These are phyloP conservation scores for Clarias pachynema DNA, from an alignment of 2,797 vertebrate species.

Conservation along the genomic window DNA sequence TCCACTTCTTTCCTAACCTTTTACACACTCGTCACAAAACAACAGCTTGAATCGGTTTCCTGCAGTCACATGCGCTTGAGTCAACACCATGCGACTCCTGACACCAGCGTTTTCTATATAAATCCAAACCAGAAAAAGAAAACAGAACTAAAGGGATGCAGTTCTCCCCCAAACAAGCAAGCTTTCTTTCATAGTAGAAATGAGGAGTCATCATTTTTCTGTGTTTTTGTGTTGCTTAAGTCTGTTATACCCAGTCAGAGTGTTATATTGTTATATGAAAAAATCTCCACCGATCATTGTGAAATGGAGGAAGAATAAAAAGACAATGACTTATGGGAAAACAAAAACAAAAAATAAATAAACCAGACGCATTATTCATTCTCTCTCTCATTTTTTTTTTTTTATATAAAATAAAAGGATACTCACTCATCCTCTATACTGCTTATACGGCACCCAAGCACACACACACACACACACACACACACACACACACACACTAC, in stretches of 20 bases:
- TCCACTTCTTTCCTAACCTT: not conserved
- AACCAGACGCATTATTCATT: not conserved
- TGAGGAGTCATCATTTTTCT: not conserved
- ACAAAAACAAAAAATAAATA: not conserved
- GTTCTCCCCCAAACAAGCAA: not conserved
- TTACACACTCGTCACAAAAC: not conserved
- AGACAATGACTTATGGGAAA: not conserved
- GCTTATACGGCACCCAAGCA: too few species aligned
- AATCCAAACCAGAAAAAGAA: not conserved
- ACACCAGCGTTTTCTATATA: not conserved
- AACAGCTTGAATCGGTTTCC: slow-evolving; percentile 10
- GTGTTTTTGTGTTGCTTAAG: not conserved
- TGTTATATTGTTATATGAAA: not conserved
- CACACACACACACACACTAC: not conserved
- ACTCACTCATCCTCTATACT: too few species aligned
- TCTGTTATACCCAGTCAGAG: not conserved
- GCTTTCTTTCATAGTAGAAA: slow-evolving; percentile 3
- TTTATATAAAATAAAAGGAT: too few species aligned
- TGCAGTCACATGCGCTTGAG: slow-evolving; percentile 1
- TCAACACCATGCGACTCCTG: slow-evolving; percentile 15
- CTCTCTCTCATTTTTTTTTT: not conserved
- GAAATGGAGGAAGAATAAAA: not conserved
- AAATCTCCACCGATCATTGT: not conserved
- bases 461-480: too few species aligned
- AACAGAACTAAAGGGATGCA: not conserved